phyloP scores from a whole-genome alignment of 2,113 vertebrate species.

The Prinia subflava region DNA sequence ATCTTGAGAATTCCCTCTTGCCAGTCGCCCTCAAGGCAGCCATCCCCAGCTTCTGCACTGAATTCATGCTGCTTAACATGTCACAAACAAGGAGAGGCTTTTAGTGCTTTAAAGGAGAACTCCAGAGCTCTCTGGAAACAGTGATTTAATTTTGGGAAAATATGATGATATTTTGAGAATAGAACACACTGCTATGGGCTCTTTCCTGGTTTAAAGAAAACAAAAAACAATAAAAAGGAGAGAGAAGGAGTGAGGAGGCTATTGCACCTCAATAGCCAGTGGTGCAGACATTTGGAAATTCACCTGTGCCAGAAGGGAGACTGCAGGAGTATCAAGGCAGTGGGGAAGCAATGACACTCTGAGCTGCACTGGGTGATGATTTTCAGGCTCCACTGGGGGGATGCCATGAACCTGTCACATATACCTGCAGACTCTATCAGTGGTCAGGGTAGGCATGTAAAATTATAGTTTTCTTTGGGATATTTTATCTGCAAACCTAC shows the following conservation, averaged over 20 bases:
- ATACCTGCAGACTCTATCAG: background rate
- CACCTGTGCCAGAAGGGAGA: background rate
- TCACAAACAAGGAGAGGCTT: background rate
- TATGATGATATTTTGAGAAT: background rate
- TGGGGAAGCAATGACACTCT: background rate
- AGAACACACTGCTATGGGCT: background rate
- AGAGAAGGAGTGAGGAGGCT: background rate
- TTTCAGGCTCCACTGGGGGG: rapidly evolving
- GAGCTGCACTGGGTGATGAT: background rate
- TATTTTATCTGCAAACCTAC: background rate
- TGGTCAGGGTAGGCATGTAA: background rate
- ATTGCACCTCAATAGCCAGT: background rate
- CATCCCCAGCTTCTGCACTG: background rate
- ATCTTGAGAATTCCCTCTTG: background rate
- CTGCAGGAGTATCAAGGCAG: too few species aligned
- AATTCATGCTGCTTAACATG: background rate
- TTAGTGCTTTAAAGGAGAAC: background rate
- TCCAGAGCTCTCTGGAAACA: background rate
- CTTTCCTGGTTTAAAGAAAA: background rate
- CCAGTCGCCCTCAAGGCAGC: rapidly evolving
- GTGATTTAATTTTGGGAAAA: background rate
- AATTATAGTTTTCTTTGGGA: background rate
- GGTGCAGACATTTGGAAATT: background rate
- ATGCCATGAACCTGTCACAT: background rate
- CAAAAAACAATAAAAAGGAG: background rate